Evolutionary conservation across 2,113 vertebrate genomes (phyloP), one percentile per base, ranked within the genome.

Genomic region (Microtus pennsylvanicus): DNA sequence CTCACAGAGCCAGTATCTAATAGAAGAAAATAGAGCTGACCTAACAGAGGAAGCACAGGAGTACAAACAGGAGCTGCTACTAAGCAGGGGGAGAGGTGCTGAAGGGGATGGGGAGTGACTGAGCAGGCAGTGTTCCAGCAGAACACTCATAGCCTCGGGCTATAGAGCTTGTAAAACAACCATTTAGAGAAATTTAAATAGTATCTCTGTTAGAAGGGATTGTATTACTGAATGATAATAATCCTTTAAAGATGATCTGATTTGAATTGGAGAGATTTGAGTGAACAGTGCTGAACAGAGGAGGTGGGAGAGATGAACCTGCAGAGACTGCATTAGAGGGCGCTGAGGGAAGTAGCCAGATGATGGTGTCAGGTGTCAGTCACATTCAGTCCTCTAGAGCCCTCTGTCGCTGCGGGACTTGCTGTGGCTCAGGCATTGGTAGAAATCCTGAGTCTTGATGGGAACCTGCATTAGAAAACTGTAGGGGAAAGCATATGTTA

Each of bases 381-480:
- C 24, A 24, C 67, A 21, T 21, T 58, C 58, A 2, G 19, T 58
- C 58, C 16, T 14, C 58, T 21, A 58, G 58, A 82, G 21, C 30
- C 75, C 42, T 85, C 17, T 52, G 21, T 69, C 55, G 47, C 50
- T 65, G 1, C 2, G 74, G 67, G 50, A 52, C 45, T 77, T 91
- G 65, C n/a, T 92, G 65, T 93, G 45, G 47, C 76, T 87, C 17
- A 69, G 67, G 3, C 76, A 13, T 63, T 82, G 24, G 26, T 85
- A 50, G 78, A 65, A 93, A 69, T 61, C 28, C 26, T 28, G 33
- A 61, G 75, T 47, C 52, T 67, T 77, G 65, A 47, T 45, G 61
- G 92, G 76, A 92, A 86, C 33, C 69, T 35, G 77, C 88, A 89
- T 92, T 81, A 70, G 67, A 90, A 65, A 93, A 94, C n/a, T 42